phyloP scores from a whole-genome alignment of 1,140 invertebrate genomes.

The Rhopalosiphum padi region DNA sequence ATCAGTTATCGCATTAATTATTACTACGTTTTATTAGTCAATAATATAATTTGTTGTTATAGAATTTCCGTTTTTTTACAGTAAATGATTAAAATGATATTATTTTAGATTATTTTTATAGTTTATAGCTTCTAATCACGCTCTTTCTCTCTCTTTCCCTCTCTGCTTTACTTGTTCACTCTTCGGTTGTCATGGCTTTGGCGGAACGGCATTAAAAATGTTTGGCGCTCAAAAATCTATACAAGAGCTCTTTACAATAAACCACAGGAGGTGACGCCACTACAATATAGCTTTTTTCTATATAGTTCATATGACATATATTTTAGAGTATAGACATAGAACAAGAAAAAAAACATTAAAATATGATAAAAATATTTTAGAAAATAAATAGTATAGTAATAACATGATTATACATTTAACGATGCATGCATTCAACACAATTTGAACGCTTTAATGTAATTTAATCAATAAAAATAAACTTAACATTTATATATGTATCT shows the following conservation, averaged over 20 bases:
- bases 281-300: conserved; percentile 11
- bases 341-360: neutral
- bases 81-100: neutral
- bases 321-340: neutral
- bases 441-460: neutral
- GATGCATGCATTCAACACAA: neutral
- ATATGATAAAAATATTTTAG: neutral
- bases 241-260: conserved; percentile 23
- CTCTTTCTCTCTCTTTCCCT: neutral
- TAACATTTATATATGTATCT: neutral
- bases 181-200: conserved; percentile 16
- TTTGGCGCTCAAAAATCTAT: conserved; percentile 23
- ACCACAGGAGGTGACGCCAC: conserved; percentile 35
- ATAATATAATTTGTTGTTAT: neutral
- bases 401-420: neutral
- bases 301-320: neutral
- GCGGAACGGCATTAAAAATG: neutral
- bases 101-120: conserved; percentile 1
- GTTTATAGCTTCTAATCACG: neutral
- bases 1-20: neutral
- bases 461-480: neutral
- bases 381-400: neutral
- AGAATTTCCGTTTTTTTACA: neutral
- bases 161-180: neutral
- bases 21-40: neutral